Conservation (phyloP, 2,888 invertebrate species). For the Morpho helenor region DNA sequence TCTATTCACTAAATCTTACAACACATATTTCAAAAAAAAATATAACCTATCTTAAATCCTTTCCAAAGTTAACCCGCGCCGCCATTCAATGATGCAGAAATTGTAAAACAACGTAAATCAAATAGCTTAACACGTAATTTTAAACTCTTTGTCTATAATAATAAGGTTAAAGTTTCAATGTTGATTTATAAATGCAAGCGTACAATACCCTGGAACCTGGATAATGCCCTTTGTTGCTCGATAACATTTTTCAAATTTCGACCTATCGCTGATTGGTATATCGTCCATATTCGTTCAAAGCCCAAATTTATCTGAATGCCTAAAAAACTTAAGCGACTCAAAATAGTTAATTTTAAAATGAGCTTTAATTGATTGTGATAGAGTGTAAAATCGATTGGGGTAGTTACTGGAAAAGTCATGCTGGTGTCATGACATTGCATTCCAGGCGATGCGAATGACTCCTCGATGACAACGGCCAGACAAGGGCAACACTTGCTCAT, state of each 20-base stretch:
- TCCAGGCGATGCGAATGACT: constrained; percentile 73
- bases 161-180: constrained; percentile 38
- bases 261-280: constrained; percentile 34
- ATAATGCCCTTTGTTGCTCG: constrained; percentile 55
- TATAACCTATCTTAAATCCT: constrained; percentile 36
- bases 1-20: constrained; percentile 29
- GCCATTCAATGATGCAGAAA: constrained; percentile 53
- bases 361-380: constrained; percentile 5
- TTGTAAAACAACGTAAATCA: constrained; percentile 35
- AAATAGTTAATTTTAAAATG: constrained; percentile 11
- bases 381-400: constrained; percentile 29
- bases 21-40: constrained; percentile 28
- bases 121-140: constrained; percentile 26
- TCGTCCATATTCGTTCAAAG: constrained; percentile 47
- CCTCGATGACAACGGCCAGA: constrained; percentile 71
- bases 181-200: constrained; percentile 31
- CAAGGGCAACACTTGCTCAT: constrained; percentile 68
- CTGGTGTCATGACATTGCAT: constrained; percentile 71
- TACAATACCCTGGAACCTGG: constrained; percentile 47
- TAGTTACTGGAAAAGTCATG: constrained; percentile 36
- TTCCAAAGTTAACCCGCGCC: constrained; percentile 42
- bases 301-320: background rate
- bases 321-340: constrained; percentile 30
- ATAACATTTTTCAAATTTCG: constrained; percentile 45
- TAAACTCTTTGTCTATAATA: constrained; percentile 25